Conservation (phyloP, 2,113 vertebrate species). For the Columba janthina region DNA sequence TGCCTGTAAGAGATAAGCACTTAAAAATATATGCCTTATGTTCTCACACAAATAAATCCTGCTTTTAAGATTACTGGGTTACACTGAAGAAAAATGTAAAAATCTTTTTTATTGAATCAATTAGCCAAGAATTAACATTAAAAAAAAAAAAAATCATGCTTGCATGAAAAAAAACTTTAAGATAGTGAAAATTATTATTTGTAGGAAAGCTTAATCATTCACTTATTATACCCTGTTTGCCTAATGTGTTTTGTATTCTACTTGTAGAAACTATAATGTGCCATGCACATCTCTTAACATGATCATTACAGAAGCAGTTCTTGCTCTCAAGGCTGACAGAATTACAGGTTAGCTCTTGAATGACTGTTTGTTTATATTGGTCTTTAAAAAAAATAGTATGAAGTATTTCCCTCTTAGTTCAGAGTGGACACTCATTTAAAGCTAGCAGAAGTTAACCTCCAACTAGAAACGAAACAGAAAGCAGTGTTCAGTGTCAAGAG, state of each 20-base stretch:
- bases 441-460: neutral
- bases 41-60: neutral
- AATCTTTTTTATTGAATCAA: neutral
- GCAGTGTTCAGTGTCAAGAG: neutral
- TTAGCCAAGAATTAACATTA: neutral
- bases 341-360: neutral
- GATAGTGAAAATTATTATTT: neutral
- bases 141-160: neutral
- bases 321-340: neutral
- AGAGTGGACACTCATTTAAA: neutral
- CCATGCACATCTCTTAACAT: neutral
- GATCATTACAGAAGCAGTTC: neutral
- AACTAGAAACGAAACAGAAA: neutral
- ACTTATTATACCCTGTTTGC: neutral
- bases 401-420: neutral
- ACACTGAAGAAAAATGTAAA: neutral
- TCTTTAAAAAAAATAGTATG: neutral
- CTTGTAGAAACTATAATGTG: neutral
- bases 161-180: neutral
- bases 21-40: neutral
- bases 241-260: neutral
- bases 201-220: neutral
- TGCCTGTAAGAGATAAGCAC: conserved; percentile 68
- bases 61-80: neutral
- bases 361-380: accelerated